phyloP scores from a whole-genome alignment of 2,888 invertebrate species.

The Schizotus pectinicornis region DNA sequence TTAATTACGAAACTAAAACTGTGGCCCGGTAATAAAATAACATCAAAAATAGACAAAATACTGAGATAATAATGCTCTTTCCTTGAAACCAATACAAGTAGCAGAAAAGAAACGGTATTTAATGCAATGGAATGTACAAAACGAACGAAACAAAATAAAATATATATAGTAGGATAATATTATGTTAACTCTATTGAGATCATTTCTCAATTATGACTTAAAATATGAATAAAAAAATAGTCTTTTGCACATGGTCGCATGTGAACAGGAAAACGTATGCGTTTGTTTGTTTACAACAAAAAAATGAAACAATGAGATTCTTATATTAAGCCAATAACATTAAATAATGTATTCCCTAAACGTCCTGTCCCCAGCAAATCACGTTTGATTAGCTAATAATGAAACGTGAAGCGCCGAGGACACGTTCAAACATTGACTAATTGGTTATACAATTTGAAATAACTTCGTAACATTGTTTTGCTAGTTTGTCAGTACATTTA shows the following conservation, averaged over 20 bases:
- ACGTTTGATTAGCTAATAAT: neutral
- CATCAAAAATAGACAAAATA: conserved; percentile 32
- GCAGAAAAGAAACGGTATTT: conserved; percentile 5
- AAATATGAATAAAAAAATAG: conserved; percentile 21
- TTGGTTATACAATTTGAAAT: conserved; percentile 16
- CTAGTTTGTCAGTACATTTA: conserved; percentile 1
- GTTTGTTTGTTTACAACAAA: neutral
- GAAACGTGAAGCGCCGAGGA: conserved; percentile 5
- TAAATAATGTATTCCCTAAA: conserved; percentile 35
- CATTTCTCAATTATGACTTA: conserved; percentile 20
- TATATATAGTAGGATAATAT: neutral
- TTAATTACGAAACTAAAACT: conserved; percentile 43
- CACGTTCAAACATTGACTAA: conserved; percentile 23
- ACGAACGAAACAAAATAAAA: conserved; percentile 1
- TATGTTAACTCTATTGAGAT: conserved; percentile 17
- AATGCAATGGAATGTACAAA: conserved; percentile 20
- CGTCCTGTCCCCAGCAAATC: conserved; percentile 4
- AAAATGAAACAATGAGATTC: conserved; percentile 1
- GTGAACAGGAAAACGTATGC: conserved; percentile 7
- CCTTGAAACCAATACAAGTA: conserved; percentile 15
- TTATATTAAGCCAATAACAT: conserved; percentile 30
- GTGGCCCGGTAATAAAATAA: conserved; percentile 36
- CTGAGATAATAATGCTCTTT: conserved; percentile 26
- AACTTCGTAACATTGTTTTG: conserved; percentile 9
- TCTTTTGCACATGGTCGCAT: conserved; percentile 4